Evolutionary conservation across 1,140 invertebrate genomes (phyloP).

Genomic region (Pinna nobilis): DNA sequence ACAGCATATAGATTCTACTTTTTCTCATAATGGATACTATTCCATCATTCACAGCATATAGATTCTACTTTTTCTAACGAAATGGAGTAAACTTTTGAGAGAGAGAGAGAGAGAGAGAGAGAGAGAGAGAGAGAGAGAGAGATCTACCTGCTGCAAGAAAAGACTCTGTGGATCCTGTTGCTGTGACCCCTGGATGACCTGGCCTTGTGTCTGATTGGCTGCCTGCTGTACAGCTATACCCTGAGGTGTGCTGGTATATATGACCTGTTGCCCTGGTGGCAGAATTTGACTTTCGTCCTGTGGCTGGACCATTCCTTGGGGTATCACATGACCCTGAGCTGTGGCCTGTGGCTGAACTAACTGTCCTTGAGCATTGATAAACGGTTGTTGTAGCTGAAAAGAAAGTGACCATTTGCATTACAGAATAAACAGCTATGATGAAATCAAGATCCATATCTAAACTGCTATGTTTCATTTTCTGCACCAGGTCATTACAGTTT

Average conservation of each 20-base stretch:
- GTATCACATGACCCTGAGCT: not conserved
- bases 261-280: not conserved
- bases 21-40: too few relatives aligned
- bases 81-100: not conserved
- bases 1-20: too few relatives aligned
- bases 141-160: constrained; percentile 12
- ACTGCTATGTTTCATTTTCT: too few relatives aligned
- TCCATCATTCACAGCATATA: not conserved
- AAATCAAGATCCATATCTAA: not conserved
- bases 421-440: too few relatives aligned
- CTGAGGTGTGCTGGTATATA: not conserved
- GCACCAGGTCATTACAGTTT: too few relatives aligned
- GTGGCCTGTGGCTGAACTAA: not conserved
- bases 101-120: not conserved
- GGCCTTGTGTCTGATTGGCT: not conserved
- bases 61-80: too few relatives aligned
- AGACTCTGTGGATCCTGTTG: not conserved
- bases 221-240: too few relatives aligned
- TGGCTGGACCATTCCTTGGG: not conserved
- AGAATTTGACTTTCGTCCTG: not conserved
- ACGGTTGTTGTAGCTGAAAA: constrained; percentile 5
- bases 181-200: constrained; percentile 1
- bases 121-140: not conserved
- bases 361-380: constrained; percentile 15
- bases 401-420: too few relatives aligned